Evolutionary conservation across 2,113 vertebrate species (phyloP).

Genomic region (Menura novaehollandiae): DNA sequence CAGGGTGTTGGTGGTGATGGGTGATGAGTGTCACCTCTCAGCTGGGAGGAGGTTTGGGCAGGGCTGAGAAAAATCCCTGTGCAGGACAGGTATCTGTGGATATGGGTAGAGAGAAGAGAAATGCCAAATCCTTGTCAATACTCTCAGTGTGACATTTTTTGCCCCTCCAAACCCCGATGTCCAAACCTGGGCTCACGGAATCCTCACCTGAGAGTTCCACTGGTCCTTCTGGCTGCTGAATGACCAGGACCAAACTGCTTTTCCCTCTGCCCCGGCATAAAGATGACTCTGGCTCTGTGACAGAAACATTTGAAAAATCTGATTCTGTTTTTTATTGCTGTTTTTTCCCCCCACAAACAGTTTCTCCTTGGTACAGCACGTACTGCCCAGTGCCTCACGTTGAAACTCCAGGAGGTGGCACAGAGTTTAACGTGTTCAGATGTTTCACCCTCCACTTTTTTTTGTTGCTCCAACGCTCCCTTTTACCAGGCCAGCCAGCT

Average conservation of each 20-base stretch:
- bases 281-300: background rate
- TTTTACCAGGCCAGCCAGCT: conserved; percentile 1
- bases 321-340: background rate
- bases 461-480: background rate
- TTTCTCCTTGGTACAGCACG: background rate
- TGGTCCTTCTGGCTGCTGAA: background rate
- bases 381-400: background rate
- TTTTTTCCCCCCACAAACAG: accelerated
- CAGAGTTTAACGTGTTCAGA: background rate
- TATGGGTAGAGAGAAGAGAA: background rate
- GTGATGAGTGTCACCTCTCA: background rate
- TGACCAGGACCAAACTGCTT: background rate
- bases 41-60: background rate
- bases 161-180: background rate
- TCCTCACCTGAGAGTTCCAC: background rate
- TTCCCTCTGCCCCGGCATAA: background rate
- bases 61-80: background rate
- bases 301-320: background rate
- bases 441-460: background rate
- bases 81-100: background rate
- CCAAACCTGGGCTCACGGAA: background rate
- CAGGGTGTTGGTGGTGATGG: accelerated
- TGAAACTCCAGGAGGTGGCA: background rate
- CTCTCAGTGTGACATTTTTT: background rate
- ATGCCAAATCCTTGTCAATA: background rate